Conservation (phyloP, 1,140 invertebrate species). For the Eriosoma lanigerum region DNA sequence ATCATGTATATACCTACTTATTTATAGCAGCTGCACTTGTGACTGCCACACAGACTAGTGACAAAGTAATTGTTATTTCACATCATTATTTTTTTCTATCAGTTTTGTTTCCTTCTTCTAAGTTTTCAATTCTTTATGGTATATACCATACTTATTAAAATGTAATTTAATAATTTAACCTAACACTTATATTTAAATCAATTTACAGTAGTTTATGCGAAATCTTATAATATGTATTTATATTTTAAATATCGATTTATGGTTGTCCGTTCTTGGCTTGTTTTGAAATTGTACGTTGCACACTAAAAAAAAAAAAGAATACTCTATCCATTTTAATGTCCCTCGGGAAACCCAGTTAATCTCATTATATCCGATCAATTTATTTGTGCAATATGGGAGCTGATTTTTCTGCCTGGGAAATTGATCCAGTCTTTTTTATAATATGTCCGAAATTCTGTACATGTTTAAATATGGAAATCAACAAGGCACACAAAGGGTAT, state of each 20-base stretch:
- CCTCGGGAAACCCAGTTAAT: slow-evolving; percentile 6
- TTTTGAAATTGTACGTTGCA: background rate
- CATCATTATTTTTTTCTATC: too few relatives aligned
- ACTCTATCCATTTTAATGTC: background rate
- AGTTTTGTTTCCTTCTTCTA: too few relatives aligned
- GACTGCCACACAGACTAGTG: too few relatives aligned
- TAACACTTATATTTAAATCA: too few relatives aligned
- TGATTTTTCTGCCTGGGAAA: background rate
- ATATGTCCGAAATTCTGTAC: background rate
- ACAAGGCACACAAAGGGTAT: background rate
- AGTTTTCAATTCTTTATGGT: too few relatives aligned
- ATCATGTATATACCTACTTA: too few relatives aligned
- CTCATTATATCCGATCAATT: slow-evolving; percentile 21
- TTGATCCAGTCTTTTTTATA: background rate
- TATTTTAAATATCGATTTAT: slow-evolving; percentile 13
- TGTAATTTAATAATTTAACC: too few relatives aligned
- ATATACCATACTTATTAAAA: too few relatives aligned
- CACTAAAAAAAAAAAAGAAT: background rate
- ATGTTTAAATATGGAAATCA: slow-evolving; percentile 31
- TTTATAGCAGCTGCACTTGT: too few relatives aligned
- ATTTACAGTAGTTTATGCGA: background rate
- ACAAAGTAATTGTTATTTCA: too few relatives aligned
- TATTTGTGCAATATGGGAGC: slow-evolving; percentile 6
- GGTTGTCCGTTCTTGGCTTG: background rate
- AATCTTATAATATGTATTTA: background rate